Conservation (phyloP, 1,140 invertebrate genomes). For the Doryteuthis pealeii region DNA sequence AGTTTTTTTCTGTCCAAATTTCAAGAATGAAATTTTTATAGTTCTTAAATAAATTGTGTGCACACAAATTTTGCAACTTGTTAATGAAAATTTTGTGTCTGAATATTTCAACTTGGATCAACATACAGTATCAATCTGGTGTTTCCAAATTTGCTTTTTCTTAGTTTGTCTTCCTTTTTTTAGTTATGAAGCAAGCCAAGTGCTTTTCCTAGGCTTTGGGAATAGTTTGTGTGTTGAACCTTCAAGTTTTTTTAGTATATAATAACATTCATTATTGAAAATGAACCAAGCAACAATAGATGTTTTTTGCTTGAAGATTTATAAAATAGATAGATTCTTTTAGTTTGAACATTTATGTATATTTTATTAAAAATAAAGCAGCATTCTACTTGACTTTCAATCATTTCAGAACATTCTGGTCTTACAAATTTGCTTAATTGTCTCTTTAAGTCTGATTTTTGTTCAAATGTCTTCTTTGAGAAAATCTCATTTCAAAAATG, state of each 20-base stretch:
- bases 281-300: no score
- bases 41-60: constrained; percentile 5
- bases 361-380: no score
- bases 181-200: not conserved
- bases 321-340: no score
- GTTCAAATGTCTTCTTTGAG: not conserved
- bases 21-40: not conserved
- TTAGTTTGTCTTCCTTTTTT: not conserved
- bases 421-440: not conserved
- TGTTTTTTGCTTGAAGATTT: no score
- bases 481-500: not conserved
- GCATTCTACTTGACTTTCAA: no score
- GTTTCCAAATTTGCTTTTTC: constrained; percentile 6
- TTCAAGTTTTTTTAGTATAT: no score
- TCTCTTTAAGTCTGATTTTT: not conserved
- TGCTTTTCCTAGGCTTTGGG: not conserved
- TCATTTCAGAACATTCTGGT: no score
- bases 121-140: not conserved
- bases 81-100: constrained; percentile 7
- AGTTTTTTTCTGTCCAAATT: not conserved
- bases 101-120: constrained; percentile 10
- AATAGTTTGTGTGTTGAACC: no score
- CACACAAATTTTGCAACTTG: not conserved
- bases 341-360: no score
- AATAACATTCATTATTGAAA: no score